Percentiles rank a stretch among this genome's conserved stretches.
Evolutionary conservation across 2,888 invertebrate genomes (phyloP).

Genomic region (Scaptomyza caliginosa): DNA sequence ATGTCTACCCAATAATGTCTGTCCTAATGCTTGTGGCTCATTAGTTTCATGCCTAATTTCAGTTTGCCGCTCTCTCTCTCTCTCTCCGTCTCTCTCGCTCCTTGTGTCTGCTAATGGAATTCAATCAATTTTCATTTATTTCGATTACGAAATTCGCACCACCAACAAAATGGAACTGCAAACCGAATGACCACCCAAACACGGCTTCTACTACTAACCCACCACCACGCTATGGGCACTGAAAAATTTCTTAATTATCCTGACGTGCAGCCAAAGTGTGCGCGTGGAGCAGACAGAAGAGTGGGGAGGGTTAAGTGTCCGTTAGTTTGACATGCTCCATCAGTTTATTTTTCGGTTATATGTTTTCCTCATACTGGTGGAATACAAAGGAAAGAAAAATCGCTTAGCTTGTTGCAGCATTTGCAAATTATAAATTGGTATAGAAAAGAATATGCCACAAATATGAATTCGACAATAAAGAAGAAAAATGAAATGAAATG

Average conservation of each 20-base stretch:
- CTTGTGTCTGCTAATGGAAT: slow-evolving; percentile 71
- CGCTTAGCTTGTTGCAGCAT: slow-evolving; percentile 1
- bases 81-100: not conserved
- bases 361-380: slow-evolving; percentile 48
- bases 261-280: slow-evolving; percentile 55
- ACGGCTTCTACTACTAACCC: slow-evolving; percentile 29
- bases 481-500: slow-evolving; percentile 15
- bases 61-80: slow-evolving; percentile 35
- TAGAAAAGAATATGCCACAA: slow-evolving; percentile 53
- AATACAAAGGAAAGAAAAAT: too few relatives aligned
- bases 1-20: slow-evolving; percentile 25
- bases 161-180: slow-evolving; percentile 36
- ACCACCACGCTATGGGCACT: slow-evolving; percentile 42
- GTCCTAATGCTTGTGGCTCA: slow-evolving; percentile 65
- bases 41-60: slow-evolving; percentile 75
- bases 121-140: slow-evolving; percentile 82
- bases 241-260: slow-evolving; percentile 78
- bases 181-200: slow-evolving; percentile 24
- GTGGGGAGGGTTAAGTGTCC: not conserved
- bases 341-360: slow-evolving; percentile 16
- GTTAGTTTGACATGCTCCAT: slow-evolving; percentile 57
- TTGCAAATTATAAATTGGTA: slow-evolving; percentile 18
- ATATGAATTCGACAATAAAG: slow-evolving; percentile 44
- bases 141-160: slow-evolving; percentile 75
- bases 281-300: not conserved